Conservation (phyloP, 1,140 invertebrate genomes). For the Cydia splendana region DNA sequence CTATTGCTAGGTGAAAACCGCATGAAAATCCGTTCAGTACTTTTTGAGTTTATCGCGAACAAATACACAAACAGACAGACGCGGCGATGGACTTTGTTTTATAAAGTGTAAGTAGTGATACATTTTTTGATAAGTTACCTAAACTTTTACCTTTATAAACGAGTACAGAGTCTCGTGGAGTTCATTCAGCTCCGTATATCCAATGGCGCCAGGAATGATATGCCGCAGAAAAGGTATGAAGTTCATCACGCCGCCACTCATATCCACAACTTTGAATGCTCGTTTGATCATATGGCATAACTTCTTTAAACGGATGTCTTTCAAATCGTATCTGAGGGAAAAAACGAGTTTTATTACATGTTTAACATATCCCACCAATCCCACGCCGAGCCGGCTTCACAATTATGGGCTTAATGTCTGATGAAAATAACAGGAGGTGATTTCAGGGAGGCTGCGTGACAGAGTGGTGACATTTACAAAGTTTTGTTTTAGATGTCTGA, state of each 20-base stretch:
- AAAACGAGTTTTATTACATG: slow-evolving; percentile 29
- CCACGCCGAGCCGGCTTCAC: too few relatives aligned
- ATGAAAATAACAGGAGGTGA: too few relatives aligned
- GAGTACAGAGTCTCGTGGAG: slow-evolving; percentile 69
- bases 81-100: too few relatives aligned
- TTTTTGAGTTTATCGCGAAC: too few relatives aligned
- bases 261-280: slow-evolving; percentile 82
- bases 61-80: too few relatives aligned
- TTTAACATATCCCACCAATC: neutral
- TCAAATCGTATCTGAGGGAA: slow-evolving; percentile 78
- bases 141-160: slow-evolving; percentile 67
- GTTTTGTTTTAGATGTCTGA: too few relatives aligned
- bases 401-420: too few relatives aligned
- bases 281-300: slow-evolving; percentile 81
- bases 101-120: too few relatives aligned
- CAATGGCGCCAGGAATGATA: slow-evolving; percentile 80
- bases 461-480: too few relatives aligned
- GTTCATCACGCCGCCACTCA: slow-evolving; percentile 84
- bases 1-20: too few relatives aligned
- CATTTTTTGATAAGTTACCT: neutral
- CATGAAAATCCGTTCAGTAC: too few relatives aligned
- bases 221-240: slow-evolving; percentile 84
- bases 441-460: too few relatives aligned
- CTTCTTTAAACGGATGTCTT: slow-evolving; percentile 76
- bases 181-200: slow-evolving; percentile 79